These are phyloP conservation scores for Actinia equina DNA, from an alignment of 64 coral and sea anemone genomes.

Conservation along the genomic window DNA sequence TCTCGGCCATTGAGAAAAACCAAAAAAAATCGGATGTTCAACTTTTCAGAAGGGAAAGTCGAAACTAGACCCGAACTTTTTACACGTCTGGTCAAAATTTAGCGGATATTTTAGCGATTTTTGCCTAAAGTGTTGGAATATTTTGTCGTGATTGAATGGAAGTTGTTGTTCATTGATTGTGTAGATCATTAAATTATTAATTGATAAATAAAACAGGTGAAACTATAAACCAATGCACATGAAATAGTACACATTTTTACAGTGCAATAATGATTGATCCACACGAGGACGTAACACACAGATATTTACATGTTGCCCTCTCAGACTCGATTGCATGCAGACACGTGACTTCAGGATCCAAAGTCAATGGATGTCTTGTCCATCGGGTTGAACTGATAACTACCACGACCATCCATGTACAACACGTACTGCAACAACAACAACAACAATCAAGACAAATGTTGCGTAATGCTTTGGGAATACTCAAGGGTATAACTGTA, in stretches of 20 bases:
- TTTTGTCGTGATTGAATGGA: too few species aligned
- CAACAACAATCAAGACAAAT: not conserved
- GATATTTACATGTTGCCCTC: conserved; percentile 1
- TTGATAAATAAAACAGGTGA: not conserved
- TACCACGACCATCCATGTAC: conserved; percentile 87
- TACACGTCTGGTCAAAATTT: too few species aligned
- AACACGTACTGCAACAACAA: conserved; percentile 71
- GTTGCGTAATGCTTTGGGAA: too few species aligned
- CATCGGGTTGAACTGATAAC: conserved; percentile 89
- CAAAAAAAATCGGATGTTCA: too few species aligned
- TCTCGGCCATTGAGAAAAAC: too few species aligned
- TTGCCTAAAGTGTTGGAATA: too few species aligned
- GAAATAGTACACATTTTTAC: not conserved
- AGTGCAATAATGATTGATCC: not conserved
- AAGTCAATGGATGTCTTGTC: conserved; percentile 79
- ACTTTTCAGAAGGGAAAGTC: too few species aligned
- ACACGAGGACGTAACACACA: not conserved
- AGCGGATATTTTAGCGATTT: too few species aligned
- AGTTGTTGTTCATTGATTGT: too few species aligned
- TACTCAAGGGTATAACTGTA: too few species aligned
- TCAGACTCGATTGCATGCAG: not conserved
- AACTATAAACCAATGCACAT: not conserved
- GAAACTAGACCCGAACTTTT: too few species aligned
- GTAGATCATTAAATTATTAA: not conserved
- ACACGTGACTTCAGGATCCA: conserved; percentile 56